These are phyloP conservation scores for Montipora capitata DNA, from an alignment of 92 coral and sea anemone species.

Conservation along the genomic window DNA sequence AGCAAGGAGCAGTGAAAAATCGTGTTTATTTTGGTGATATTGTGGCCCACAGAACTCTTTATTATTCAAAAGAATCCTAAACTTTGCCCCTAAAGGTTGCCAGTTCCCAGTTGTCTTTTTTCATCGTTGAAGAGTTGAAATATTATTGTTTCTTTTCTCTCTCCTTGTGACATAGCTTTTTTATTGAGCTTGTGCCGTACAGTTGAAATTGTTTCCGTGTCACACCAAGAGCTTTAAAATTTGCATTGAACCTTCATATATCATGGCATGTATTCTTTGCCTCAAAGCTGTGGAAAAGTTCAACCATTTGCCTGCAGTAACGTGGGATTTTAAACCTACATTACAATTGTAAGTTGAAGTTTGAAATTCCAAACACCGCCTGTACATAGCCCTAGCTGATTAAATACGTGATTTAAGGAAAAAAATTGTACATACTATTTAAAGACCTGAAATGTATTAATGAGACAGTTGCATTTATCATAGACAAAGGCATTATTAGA, in stretches of 20 bases:
- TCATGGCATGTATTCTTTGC: background rate
- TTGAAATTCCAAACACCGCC: background rate
- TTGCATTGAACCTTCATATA: background rate
- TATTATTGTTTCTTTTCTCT: too few relatives aligned
- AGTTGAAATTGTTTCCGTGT: background rate
- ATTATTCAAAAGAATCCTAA: too few relatives aligned
- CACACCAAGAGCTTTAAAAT: background rate
- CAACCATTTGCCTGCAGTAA: background rate
- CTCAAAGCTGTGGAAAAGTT: background rate
- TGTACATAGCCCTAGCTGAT: constrained; percentile 10
- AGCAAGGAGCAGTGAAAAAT: too few relatives aligned
- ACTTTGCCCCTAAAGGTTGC: too few relatives aligned
- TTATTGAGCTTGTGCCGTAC: background rate
- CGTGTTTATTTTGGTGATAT: too few relatives aligned
- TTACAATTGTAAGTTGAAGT: too few relatives aligned
- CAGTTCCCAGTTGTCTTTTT: too few relatives aligned
- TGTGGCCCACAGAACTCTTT: too few relatives aligned
- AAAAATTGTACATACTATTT: constrained; percentile 51
- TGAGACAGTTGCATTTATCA: constrained; percentile 23
- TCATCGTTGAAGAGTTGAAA: too few relatives aligned
- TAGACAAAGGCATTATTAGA: constrained; percentile 8
- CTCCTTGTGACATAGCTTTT: too few relatives aligned
- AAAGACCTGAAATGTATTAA: constrained; percentile 29
- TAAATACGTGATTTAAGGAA: constrained; percentile 3
- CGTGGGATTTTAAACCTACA: too few relatives aligned